phyloP scores from a whole-genome alignment of 2,797 vertebrate genomes.

The Chelmon rostratus region DNA sequence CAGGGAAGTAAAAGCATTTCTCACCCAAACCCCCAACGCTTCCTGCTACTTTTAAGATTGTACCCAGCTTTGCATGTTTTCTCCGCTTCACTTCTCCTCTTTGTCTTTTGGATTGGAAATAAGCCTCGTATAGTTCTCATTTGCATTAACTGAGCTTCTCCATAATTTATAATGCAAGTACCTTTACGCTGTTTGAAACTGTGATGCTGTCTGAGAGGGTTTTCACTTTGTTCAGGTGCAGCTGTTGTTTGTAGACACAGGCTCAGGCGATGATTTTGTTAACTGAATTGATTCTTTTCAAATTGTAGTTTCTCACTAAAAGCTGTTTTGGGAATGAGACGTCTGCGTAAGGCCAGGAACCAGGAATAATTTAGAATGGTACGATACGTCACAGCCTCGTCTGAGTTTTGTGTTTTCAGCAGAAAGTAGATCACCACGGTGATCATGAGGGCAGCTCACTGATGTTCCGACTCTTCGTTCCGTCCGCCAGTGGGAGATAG shows the following conservation, averaged over 20 bases:
- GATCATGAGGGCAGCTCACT: not conserved
- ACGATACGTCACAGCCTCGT: slow-evolving; percentile 14
- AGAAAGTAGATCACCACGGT: not conserved
- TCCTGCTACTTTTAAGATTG: slow-evolving; percentile 60
- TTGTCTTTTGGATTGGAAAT: slow-evolving; percentile 58
- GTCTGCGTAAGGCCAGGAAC: not conserved
- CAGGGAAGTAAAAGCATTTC: slow-evolving; percentile 42
- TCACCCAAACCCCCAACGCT: slow-evolving; percentile 44
- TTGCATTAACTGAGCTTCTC: slow-evolving; percentile 69
- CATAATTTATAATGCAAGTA: slow-evolving; percentile 75
- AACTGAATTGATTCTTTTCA: slow-evolving; percentile 12
- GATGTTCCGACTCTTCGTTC: slow-evolving; percentile 13
- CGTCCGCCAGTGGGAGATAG: slow-evolving; percentile 12
- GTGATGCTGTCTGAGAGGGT: slow-evolving; percentile 2
- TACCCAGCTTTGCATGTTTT: slow-evolving; percentile 55
- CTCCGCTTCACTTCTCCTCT: slow-evolving; percentile 49
- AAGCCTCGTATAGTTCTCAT: slow-evolving; percentile 55
- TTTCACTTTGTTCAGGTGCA: slow-evolving; percentile 10
- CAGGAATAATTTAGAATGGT: slow-evolving; percentile 1
- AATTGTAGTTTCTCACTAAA: not conserved
- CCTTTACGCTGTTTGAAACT: slow-evolving; percentile 47
- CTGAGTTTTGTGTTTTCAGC: not conserved
- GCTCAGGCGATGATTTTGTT: slow-evolving; percentile 5
- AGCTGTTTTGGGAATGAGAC: slow-evolving; percentile 13
- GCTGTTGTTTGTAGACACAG: slow-evolving; percentile 36